Evolutionary conservation across 2,888 invertebrate species (phyloP).

Genomic region (Ypsolopha scabrella): DNA sequence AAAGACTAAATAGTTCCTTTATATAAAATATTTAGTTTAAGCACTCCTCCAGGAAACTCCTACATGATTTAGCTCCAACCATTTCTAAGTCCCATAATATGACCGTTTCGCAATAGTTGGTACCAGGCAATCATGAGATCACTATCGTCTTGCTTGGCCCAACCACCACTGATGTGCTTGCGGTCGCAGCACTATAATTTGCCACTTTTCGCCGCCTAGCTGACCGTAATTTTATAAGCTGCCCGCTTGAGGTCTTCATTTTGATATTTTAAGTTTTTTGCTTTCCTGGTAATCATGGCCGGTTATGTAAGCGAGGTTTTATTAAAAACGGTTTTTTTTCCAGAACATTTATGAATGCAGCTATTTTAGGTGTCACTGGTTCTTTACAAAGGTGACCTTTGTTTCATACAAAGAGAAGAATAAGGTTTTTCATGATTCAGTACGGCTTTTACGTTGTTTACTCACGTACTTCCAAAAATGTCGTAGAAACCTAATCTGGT

Average conservation of each 20-base stretch:
- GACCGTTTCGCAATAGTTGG: conserved; percentile 36
- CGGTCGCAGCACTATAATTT: conserved; percentile 55
- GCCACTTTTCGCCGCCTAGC: conserved; percentile 59
- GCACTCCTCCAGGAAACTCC: too few species aligned
- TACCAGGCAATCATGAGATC: conserved; percentile 38
- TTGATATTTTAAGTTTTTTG: conserved; percentile 32
- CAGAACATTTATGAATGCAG: background rate
- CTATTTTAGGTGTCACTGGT: background rate
- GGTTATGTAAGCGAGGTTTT: conserved; percentile 23
- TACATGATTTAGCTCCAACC: background rate
- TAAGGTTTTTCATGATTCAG: too few species aligned
- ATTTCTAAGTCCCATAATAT: conserved; percentile 25
- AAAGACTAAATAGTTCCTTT: too few species aligned
- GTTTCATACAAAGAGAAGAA: too few species aligned
- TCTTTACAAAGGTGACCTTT: background rate
- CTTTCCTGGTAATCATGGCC: conserved; percentile 31
- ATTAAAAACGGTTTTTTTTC: background rate
- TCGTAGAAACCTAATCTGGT: conserved; percentile 60
- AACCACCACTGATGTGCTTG: conserved; percentile 37
- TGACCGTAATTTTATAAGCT: conserved; percentile 54
- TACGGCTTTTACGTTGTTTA: conserved; percentile 28
- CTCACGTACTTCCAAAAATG: conserved; percentile 28
- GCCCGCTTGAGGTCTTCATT: conserved; percentile 51
- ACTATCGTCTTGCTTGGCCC: conserved; percentile 29
- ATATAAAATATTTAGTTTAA: too few species aligned